Base-by-base conservation (phyloP, 2,888 invertebrate genomes). In the Oligia strigilis region DNA sequence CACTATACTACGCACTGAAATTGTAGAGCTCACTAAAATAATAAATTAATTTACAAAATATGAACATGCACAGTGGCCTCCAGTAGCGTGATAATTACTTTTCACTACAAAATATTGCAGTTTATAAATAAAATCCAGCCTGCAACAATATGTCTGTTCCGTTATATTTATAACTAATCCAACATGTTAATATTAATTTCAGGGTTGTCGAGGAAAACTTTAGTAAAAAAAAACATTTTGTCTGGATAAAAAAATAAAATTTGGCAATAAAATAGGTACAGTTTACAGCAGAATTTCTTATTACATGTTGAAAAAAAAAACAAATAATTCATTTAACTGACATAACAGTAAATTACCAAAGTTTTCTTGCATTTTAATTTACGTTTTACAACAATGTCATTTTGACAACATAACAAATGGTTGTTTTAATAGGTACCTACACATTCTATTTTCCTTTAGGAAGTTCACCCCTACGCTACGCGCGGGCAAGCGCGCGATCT, bases 401-500 rank as follows among this genome's bases (percentile, higher is more conserved):
- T 83, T 79, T 88, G 88, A 89, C 89, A 87, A 71, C 23, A 66
- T 87, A 81, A 89, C 73, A 78, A 84, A 88, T 89, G 82, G 72
- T 72, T 81, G 83, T 86, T 88, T 85, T 85, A 88, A 86, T 82
- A n/a, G n/a, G n/a, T n/a, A n/a, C n/a, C n/a, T n/a, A 75, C 70
- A 49, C 72, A 77, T 78, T 77, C 66, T 86, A 77, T 80, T 82
- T 82, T 85, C 64, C 40, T 79, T 65, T 58, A 80, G 77, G 83
- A 87, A 87, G 87, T 84, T 75, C 82, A 84, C 66, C 87, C 82
- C 71, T 72, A 6, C 43, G 58, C 43, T 78, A 81, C 83, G 89
- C 88, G 89, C 88, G 88, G 87, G 89, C 83, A 83, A 75, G 81
- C 82, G 84, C 87, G 84, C 92, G 88, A 95, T 96, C 94, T 92